Evolutionary conservation across 1,140 invertebrate species (phyloP).

Genomic region (Samia ricini): DNA sequence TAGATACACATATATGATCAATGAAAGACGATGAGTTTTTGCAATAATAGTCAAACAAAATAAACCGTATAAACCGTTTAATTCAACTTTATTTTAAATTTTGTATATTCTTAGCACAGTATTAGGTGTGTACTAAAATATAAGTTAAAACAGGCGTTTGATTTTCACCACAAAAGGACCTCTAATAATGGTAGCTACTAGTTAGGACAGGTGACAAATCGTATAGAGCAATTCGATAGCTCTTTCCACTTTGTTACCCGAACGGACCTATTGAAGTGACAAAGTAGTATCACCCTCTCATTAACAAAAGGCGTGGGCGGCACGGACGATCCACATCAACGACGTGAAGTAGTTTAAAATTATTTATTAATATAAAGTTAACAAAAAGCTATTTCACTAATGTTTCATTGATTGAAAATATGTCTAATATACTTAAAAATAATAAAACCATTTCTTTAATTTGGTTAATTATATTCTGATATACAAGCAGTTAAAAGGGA

Average conservation of each 20-base stretch:
- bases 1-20: no score
- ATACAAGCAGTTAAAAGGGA: no score
- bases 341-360: background rate
- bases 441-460: no score
- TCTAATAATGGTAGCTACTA: background rate
- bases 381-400: no score
- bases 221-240: slow-evolving; percentile 28
- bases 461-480: no score
- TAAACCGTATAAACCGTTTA: no score
- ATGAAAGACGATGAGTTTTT: no score
- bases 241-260: slow-evolving; percentile 28
- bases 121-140: background rate
- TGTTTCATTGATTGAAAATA: no score
- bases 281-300: slow-evolving; percentile 30
- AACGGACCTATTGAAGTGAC: slow-evolving; percentile 33
- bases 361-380: background rate
- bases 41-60: no score
- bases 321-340: slow-evolving; percentile 7
- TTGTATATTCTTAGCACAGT: no score
- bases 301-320: slow-evolving; percentile 21
- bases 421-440: no score
- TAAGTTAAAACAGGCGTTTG: background rate
- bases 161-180: background rate
- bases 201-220: slow-evolving; percentile 28
- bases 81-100: no score